Conservation (phyloP, 2,113 vertebrate species). For the Oreotrochilus melanogaster region DNA sequence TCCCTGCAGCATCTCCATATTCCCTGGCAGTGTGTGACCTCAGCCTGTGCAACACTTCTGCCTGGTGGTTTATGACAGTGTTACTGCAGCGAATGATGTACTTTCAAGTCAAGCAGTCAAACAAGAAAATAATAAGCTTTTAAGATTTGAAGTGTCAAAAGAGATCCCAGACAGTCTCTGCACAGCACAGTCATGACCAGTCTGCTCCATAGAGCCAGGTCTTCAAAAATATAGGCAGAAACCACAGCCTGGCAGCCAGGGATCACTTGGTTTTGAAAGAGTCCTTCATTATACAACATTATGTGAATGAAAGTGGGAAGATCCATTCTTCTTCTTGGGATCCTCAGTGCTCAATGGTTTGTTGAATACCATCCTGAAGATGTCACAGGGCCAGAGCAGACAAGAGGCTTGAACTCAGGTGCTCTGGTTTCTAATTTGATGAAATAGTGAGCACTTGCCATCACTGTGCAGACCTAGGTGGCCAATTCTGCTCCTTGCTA, state of each 20-base stretch:
- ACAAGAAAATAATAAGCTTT: not conserved
- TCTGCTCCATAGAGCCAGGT: not conserved
- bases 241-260: not conserved
- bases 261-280: not conserved
- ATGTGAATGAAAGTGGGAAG: not conserved
- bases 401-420: not conserved
- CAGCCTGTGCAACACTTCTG: not conserved
- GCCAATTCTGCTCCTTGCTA: not conserved
- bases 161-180: not conserved
- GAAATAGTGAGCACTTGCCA: not conserved
- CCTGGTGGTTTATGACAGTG: not conserved
- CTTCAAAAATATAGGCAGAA: not conserved
- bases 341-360: not conserved
- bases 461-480: not conserved
- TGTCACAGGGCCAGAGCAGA: not conserved
- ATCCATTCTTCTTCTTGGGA: not conserved
- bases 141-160: not conserved
- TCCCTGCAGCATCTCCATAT: not conserved
- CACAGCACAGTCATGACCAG: not conserved
- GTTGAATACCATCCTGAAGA: not conserved
- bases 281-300: not conserved
- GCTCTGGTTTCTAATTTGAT: not conserved
- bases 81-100: not conserved
- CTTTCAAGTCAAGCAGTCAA: not conserved
- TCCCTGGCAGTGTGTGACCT: not conserved